Evolutionary conservation across 2,888 invertebrate genomes (phyloP), one percentile per base, ranked within the genome.

Genomic region (Cataglyphis albicans): DNA sequence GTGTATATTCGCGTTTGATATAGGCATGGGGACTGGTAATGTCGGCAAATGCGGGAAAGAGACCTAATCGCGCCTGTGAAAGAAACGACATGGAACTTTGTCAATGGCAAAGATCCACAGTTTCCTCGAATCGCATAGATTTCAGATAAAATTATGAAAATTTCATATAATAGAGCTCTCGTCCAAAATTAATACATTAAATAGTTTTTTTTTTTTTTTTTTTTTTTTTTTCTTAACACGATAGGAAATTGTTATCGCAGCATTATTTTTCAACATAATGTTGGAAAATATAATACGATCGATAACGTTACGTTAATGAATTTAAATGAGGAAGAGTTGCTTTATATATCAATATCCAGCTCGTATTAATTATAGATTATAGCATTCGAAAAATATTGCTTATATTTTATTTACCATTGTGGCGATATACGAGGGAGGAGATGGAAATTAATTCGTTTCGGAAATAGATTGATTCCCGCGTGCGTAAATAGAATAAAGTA

Each of bases 391-490:
- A 70, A 61, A 59, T 61, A 59, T 78, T 12, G 68, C 21, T 61
- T 68, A 52, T 15, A 25, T 70, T 48, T 61, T 61, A 70, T 70
- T 80, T 70, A 61, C 12, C 35, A n/a, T 12, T 44, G 12, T 32
- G 21, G 3, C 32, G 44, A 74, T 21, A 63, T 63, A 35, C 21
- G 10, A n/a, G 10, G 57, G 76, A 25, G 61, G 44, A 70, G 44
- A 44, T 32, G 57, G 9, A 41, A 55, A 57, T 80, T 76, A 80
- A 80, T 80, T 35, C 25, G 57, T 57, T 76, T 67, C n/a, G 41
- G 48, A 70, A 80, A 44, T 80, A 6, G 78, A 70, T 80, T 59
- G 78, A 80, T 80, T 59, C n/a, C 59, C 61, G 78, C 32, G 59
- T 38, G 59, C 52, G 44, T 59, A 70, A 70, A 80, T 80, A 68